Base-by-base conservation (phyloP, 1,140 invertebrate species). In the Zophobas morio region DNA sequence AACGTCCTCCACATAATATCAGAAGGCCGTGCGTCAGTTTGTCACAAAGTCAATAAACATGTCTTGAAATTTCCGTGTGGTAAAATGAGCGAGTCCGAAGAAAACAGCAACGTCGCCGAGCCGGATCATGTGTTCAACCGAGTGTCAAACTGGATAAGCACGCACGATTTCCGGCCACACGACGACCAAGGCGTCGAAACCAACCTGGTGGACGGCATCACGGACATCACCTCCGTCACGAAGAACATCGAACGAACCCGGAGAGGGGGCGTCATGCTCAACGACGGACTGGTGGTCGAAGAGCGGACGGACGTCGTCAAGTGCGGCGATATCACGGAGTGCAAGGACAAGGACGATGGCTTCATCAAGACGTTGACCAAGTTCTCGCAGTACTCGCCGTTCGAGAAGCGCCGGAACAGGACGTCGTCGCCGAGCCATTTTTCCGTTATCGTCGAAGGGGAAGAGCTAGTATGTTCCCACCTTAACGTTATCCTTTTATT, bases 131-230 rank as follows among this genome's bases (percentile, higher is more conserved):
- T 78, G 33, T 83, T 78, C 56, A 78, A 77, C n/a, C 79, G 83
- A 39, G 82, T 84, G 36, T 80, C 81, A 4, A 81, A 83, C 46
- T 84, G 84, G 84, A 82, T 84, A 32, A 84, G 76, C 54, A 76
- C 72, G 33, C 79, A 83, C 60, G 82, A 84, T 79, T 84, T 84
- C 76, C 53, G 81, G 37, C 51, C 42, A 32, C 71, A 76, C 4
- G 76, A 78, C 40, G 20, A 66, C 33, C 37, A 66, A n/a, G 39
- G 39, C 39, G 39, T 66, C 8, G 60, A 66, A 8, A 66, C 60
- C 1, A 66, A 40, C 39, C 37, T 66, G 20, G 60, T 66, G 39
- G 77, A 79, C 20, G 56, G 80, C 42, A 36, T 79, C 33, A 79
- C 82, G 1, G 82, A 84, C 42, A 81, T 84, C 46, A 82, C 83